These are phyloP conservation scores for Hirtodrosophila alboralis DNA, from an alignment of 2,888 invertebrate species.

Conservation along the genomic window DNA sequence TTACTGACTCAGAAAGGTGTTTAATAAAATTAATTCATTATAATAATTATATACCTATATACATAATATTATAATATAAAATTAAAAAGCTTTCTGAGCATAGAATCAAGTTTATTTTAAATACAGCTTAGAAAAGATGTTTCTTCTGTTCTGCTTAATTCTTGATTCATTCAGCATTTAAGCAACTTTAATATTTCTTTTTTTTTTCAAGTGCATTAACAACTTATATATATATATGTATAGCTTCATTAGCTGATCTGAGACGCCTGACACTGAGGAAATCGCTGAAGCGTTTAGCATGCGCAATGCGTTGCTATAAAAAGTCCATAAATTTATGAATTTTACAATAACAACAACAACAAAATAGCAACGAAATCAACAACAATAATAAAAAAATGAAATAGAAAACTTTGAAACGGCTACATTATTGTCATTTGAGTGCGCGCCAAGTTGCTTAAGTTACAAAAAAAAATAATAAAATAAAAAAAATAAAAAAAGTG, in stretches of 20 bases:
- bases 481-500: too few relatives aligned
- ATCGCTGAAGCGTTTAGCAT: conserved; percentile 67
- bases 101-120: too few relatives aligned
- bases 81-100: too few relatives aligned
- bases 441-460: conserved; percentile 49
- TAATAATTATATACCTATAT: too few relatives aligned
- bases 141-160: too few relatives aligned
- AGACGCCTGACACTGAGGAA: conserved; percentile 44
- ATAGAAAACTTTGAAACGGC: conserved; percentile 57
- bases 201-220: background rate
- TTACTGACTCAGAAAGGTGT: too few relatives aligned
- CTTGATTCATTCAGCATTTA: too few relatives aligned
- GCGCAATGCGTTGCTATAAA: conserved; percentile 46
- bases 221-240: background rate
- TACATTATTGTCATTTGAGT: conserved; percentile 61
- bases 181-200: too few relatives aligned
- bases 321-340: conserved; percentile 51
- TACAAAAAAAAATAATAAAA: too few relatives aligned
- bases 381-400: conserved; percentile 31
- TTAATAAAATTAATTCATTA: too few relatives aligned
- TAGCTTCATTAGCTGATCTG: conserved; percentile 38
- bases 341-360: conserved; percentile 57
- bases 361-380: conserved; percentile 19
- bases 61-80: too few relatives aligned
- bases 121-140: too few relatives aligned